Evolutionary conservation across 2,888 invertebrate species (phyloP).

Genomic region (Notodonta ziczac): DNA sequence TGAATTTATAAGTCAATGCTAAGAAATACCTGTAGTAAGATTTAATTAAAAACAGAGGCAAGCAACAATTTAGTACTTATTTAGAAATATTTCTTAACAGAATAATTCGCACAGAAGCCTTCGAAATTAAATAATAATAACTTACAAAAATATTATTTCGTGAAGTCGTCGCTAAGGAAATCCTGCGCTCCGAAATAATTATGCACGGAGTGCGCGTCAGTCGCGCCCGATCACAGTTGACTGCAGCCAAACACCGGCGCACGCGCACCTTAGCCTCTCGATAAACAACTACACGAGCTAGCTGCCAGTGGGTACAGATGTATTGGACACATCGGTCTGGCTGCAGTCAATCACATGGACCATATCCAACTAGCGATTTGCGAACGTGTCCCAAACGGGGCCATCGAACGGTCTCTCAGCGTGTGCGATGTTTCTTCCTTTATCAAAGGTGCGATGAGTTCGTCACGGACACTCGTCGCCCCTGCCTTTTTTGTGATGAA

Average conservation of each 20-base stretch:
- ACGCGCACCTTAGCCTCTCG: constrained; percentile 23
- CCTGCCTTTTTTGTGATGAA: no score
- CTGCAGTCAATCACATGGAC: background rate
- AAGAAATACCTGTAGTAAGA: no score
- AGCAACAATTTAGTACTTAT: no score
- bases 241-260: constrained; percentile 29
- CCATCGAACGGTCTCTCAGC: no score
- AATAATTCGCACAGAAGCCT: background rate
- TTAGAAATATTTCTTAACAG: no score
- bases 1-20: no score
- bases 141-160: background rate
- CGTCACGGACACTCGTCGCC: no score
- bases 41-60: no score
- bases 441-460: no score
- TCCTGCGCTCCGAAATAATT: background rate
- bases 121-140: background rate
- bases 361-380: no score
- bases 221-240: constrained; percentile 44
- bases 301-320: background rate
- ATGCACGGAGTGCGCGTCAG: constrained; percentile 18
- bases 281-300: constrained; percentile 22
- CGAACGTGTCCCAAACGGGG: no score
- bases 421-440: no score
- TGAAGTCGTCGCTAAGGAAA: background rate
- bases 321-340: background rate